phyloP scores from a whole-genome alignment of 2,113 vertebrate species.

The Tupaia tana region DNA sequence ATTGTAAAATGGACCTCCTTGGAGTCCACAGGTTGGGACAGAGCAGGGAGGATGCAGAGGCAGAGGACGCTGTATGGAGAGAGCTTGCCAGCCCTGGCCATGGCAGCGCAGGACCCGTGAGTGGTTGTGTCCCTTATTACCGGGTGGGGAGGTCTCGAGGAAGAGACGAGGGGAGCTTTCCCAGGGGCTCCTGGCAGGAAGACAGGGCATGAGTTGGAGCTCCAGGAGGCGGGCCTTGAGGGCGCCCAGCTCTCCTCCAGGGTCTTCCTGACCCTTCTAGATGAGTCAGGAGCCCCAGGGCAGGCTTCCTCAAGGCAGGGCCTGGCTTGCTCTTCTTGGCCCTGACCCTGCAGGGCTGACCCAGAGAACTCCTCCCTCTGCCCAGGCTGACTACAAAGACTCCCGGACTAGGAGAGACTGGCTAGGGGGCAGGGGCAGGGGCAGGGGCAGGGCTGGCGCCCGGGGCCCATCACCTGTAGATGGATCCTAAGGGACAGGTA shows the following conservation, averaged over 20 bases:
- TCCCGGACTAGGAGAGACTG: background rate
- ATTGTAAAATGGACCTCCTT: background rate
- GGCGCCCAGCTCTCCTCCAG: background rate
- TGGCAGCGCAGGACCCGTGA: background rate
- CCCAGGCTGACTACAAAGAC: background rate
- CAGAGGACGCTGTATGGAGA: background rate
- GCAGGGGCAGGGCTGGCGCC: background rate
- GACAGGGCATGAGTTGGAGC: background rate
- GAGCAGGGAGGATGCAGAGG: no score
- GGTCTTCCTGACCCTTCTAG: background rate
- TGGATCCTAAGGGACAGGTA: slow-evolving; percentile 75
- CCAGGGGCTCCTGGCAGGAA: background rate
- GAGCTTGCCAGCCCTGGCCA: background rate
- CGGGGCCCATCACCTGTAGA: slow-evolving; percentile 75
- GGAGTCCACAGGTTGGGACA: background rate
- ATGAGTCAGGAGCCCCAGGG: background rate
- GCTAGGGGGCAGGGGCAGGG: background rate
- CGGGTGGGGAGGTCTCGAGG: background rate
- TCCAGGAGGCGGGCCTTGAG: background rate
- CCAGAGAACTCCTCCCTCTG: background rate
- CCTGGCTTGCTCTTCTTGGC: background rate
- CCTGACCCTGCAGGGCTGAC: fast-evolving
- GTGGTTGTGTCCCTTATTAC: background rate
- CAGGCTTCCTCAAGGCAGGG: background rate
- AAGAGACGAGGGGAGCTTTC: background rate